Evolutionary conservation across 2,113 vertebrate genomes (phyloP).

Genomic region (Neoarius graeffei): DNA sequence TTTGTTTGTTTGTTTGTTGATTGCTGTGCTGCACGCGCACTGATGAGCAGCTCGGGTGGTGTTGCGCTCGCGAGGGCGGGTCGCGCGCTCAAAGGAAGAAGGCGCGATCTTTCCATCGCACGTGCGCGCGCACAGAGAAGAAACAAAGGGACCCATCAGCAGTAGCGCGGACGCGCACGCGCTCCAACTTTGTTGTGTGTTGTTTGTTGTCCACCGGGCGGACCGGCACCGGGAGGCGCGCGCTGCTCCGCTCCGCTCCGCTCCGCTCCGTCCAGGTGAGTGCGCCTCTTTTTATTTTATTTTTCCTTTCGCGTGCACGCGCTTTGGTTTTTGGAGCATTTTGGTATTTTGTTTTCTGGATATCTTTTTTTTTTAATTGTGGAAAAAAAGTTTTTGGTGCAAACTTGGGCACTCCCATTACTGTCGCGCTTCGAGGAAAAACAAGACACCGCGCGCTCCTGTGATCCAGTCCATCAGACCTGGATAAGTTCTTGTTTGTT

Average conservation of each 20-base stretch:
- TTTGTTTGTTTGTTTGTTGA: background rate
- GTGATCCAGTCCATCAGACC: background rate
- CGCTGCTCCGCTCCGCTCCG: background rate
- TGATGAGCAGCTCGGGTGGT: background rate
- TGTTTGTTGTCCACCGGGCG: conserved; percentile 29
- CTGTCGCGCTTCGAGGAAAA: background rate
- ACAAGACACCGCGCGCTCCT: background rate
- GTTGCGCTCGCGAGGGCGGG: conserved; percentile 76
- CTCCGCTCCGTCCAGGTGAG: conserved; percentile 40
- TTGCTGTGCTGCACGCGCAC: background rate
- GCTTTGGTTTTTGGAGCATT: background rate
- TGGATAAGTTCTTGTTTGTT: background rate
- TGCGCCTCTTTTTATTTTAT: conserved; percentile 30
- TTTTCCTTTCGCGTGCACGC: background rate
- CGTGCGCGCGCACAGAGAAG: conserved; percentile 68
- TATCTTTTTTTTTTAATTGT: background rate
- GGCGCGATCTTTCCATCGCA: conserved; percentile 66
- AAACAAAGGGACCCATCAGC: conserved; percentile 79
- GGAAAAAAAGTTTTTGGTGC: background rate
- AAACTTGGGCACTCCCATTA: background rate
- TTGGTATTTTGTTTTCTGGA: background rate
- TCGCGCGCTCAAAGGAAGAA: conserved; percentile 74
- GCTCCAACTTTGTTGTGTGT: conserved; percentile 70
- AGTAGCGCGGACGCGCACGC: conserved; percentile 69
- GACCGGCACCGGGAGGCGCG: conserved; percentile 50